These are phyloP conservation scores for Brachypalpus laphriformis DNA, from an alignment of 2,888 invertebrate species.

Conservation along the genomic window DNA sequence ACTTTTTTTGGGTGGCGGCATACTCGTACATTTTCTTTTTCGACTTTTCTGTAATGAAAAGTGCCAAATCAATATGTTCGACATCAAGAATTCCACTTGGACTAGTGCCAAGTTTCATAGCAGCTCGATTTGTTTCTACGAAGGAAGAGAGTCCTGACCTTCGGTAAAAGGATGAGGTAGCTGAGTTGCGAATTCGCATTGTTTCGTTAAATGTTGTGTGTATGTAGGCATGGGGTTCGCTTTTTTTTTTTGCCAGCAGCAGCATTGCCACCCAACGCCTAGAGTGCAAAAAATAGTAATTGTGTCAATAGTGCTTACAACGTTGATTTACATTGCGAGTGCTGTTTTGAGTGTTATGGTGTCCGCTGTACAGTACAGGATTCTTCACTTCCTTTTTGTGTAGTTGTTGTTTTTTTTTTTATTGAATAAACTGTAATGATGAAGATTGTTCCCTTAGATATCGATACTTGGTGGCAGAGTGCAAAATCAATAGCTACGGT, in stretches of 20 bases:
- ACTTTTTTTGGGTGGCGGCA: slow-evolving; percentile 7
- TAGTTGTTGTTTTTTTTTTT: not conserved
- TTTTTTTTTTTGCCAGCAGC: slow-evolving; percentile 36
- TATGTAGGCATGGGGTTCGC: not conserved
- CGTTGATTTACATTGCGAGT: slow-evolving; percentile 40
- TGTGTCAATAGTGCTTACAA: slow-evolving; percentile 59
- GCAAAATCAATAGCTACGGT: slow-evolving; percentile 32
- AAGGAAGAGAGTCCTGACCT: slow-evolving; percentile 46
- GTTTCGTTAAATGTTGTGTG: slow-evolving; percentile 29
- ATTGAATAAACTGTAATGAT: slow-evolving; percentile 19
- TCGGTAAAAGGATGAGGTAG: slow-evolving; percentile 6
- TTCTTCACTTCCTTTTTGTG: not conserved
- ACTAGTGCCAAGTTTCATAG: slow-evolving; percentile 42
- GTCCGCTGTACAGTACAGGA: not conserved
- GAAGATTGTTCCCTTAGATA: slow-evolving; percentile 12
- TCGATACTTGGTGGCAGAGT: not conserved
- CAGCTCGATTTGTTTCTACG: not conserved
- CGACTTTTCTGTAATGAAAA: slow-evolving; percentile 35
- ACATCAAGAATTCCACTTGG: slow-evolving; percentile 66
- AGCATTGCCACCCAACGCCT: not conserved
- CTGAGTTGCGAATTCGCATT: slow-evolving; percentile 55
- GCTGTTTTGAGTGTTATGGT: slow-evolving; percentile 25
- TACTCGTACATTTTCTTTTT: not conserved
- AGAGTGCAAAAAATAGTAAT: slow-evolving; percentile 40
- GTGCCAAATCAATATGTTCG: slow-evolving; percentile 67